Base-by-base conservation (phyloP, 2,113 vertebrate species). In the Phocoena phocoena region DNA sequence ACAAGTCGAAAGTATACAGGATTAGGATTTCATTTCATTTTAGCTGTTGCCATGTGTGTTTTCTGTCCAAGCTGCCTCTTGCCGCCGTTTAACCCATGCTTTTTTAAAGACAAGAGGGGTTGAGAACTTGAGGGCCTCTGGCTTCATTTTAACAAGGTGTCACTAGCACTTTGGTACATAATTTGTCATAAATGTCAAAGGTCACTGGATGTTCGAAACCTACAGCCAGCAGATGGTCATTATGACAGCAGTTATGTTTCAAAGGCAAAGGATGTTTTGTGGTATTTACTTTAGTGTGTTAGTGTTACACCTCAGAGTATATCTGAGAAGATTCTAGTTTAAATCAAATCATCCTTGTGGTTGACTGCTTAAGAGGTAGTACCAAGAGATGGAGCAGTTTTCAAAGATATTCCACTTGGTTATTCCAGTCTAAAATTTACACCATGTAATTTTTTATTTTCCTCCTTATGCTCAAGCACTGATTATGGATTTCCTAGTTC, bases 151-250 rank as follows among this genome's bases (percentile, higher is more conserved):
- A 99, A 99, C 99, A 99, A 99, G 98, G 98, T 97, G 94, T 99
- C 98, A 98, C 99, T 98, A 99, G 98, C 98, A 99, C 98, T 99
- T 99, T 99, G 98, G 98, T 98, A 98, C 93, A 96, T 99, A 99
- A 99, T 99, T 99, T 99, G 98, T 99, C 99, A 99, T 99, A 98
- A 99, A 99, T 99, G 99, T 99, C 99, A 99, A 97, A 99, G 99
- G 98, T 99, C 99, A 99, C 98, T 96, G 98, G 98, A 98, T 98
- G 98, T 98, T 98, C 97, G 74, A 98, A 99, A 99, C 98, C 98
- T 98, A 98, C 98, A 98, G 97, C 97, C 98, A 98, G 98, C 98
- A 99, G 99, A 99, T 99, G 99, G 99, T 98, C 99, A 98, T 99
- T 99, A 99, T 98, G 98, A 99, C 98, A 98, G 98, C 98, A 98